A percentile compares a stretch with the other conserved stretches of the same genome.
These are phyloP conservation scores for Brachionus asplanchnoidis DNA, from an alignment of 1,140 invertebrate genomes.

Conservation along the genomic window DNA sequence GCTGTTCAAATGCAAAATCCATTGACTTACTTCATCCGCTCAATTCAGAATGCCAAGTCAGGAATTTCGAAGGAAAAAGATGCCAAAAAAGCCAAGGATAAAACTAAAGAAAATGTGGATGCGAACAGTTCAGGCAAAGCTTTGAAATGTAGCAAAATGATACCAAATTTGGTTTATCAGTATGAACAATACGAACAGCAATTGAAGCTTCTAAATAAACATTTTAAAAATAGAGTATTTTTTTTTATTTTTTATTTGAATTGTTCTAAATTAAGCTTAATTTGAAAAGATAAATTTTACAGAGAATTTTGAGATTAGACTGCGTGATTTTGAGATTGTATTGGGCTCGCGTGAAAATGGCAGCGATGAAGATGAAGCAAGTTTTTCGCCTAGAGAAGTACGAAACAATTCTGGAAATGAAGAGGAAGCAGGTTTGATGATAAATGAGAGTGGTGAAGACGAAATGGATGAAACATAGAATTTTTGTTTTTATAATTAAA, in stretches of 20 bases:
- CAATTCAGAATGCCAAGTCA: conserved; percentile 25
- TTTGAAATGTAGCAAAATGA: conserved; percentile 26
- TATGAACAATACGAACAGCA: conserved; percentile 38
- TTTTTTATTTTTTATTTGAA: not conserved
- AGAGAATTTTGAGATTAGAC: conserved; percentile 32
- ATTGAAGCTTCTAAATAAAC: conserved; percentile 15
- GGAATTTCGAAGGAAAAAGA: not conserved
- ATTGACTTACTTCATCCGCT: conserved; percentile 2
- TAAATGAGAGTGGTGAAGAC: not conserved
- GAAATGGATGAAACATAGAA: not conserved
- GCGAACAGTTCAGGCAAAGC: not conserved
- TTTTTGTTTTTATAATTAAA: not conserved
- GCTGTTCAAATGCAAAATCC: conserved; percentile 37
- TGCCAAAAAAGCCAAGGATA: not conserved
- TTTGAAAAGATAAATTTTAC: conserved; percentile 31
- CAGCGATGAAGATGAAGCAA: not conserved
- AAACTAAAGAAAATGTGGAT: not conserved
- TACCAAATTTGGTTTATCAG: conserved; percentile 28
- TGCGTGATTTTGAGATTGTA: conserved; percentile 19
- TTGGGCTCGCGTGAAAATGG: not conserved
- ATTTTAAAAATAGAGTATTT: conserved; percentile 33
- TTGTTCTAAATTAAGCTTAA: too few species aligned
- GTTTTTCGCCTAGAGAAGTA: not conserved
- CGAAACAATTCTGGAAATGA: not conserved
- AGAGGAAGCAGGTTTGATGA: not conserved